Evolutionary conservation across 2,797 vertebrate genomes (phyloP), one percentile per base, ranked within the genome.

Genomic region (Emys orbicularis): DNA sequence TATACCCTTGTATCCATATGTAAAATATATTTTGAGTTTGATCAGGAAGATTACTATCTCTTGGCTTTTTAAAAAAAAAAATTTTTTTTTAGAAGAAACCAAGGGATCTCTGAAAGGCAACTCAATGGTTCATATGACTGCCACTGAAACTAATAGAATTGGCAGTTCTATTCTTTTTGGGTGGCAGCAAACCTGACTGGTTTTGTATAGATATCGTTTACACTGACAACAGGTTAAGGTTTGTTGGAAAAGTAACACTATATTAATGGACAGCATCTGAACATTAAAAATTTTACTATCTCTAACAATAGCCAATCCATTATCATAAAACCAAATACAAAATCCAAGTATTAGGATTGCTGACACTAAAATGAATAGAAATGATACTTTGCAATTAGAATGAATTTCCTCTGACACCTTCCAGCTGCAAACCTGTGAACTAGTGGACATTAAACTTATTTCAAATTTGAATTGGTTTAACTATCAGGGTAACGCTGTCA

Each of bases 401-500:
- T 82, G 84, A 1, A 53, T 92, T 96, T 96, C 79, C 54, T 91
- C 83, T 95, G 80, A 93, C 41, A 72, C 6, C 89, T 90, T 95
- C 50, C 80, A 49, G 92, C 65, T 65, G 12, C 12, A 92, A 49
- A 44, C 16, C 47, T 94, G 29, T 86, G 92, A 95, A 83, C 83
- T 56, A 90, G 44, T 11, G 84, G 90, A 96, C 80, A 83, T 23
- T 56, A 31, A 77, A 88, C 86, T 95, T 93, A 81, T 92, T 97
- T 90, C 79, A 94, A 68, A 93, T 92, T 93, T 95, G 84, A 96
- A 56, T 90, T 37, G 81, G 50, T 93, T 98, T 94, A 95, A 79
- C 57, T 91, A 92, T 89, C 53, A 79, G 65, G 49, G 12, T 94
- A 94, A 90, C 95, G 8, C 61, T 96, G 44, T 84, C 90, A 95